These are phyloP conservation scores for Phania funesta DNA, from an alignment of 2,888 invertebrate species.

Conservation along the genomic window DNA sequence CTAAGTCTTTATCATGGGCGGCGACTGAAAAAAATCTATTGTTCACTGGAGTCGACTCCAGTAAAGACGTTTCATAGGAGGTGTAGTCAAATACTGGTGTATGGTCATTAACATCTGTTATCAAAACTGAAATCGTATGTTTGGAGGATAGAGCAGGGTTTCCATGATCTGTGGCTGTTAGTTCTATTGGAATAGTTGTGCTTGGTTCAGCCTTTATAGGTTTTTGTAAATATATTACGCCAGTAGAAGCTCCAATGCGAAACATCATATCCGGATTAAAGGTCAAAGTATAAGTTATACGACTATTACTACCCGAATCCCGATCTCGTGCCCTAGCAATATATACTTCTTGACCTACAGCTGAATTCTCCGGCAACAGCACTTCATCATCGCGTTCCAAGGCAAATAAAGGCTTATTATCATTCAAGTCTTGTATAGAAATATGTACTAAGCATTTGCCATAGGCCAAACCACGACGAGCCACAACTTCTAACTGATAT, in stretches of 20 bases:
- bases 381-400: slow-evolving; percentile 88
- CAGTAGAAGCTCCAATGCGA: slow-evolving; percentile 91
- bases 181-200: slow-evolving; percentile 86
- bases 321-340: slow-evolving; percentile 92
- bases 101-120: slow-evolving; percentile 96
- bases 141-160: slow-evolving; percentile 87
- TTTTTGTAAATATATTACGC: slow-evolving; percentile 92
- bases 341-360: slow-evolving; percentile 96
- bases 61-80: slow-evolving; percentile 94
- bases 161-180: slow-evolving; percentile 93
- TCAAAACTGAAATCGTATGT: slow-evolving; percentile 86
- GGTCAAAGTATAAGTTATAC: slow-evolving; percentile 89
- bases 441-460: slow-evolving; percentile 91
- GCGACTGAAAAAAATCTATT: slow-evolving; percentile 93
- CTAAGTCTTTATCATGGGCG: slow-evolving; percentile 94
- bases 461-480: slow-evolving; percentile 87
- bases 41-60: slow-evolving; percentile 95
- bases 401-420: slow-evolving; percentile 92
- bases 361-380: slow-evolving; percentile 91
- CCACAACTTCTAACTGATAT: slow-evolving; percentile 90
- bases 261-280: slow-evolving; percentile 91
- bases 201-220: slow-evolving; percentile 89
- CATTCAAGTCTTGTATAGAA: slow-evolving; percentile 92
- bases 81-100: slow-evolving; percentile 96
- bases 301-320: slow-evolving; percentile 94